Evolutionary conservation across 2,797 vertebrate genomes (phyloP), one percentile per base, ranked within the genome.

Genomic region (Linurgus olivaceus): DNA sequence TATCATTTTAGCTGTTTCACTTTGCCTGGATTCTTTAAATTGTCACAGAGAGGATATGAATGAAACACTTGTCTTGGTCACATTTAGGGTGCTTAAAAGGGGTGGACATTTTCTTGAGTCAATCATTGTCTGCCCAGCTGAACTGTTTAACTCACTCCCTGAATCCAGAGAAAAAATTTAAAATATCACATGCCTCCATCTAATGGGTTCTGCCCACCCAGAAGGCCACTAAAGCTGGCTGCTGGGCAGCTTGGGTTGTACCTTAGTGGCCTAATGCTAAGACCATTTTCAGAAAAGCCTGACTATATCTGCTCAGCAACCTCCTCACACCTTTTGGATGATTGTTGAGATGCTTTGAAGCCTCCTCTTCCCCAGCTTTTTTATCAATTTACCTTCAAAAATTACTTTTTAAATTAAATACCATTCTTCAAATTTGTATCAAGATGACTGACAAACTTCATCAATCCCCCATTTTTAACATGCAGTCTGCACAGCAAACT

Each of bases 81-180:
- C 9, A 18, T n/a, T 67, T 55, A 47, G 12, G 10, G 9, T 6
- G 4, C 4, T 62, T 87, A 70, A 37, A 25, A 17, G 20, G 66
- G 23, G 15, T 33, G 18, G 20, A 2, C 14, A 40, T 29, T 62
- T 75, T 45, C 50, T 72, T 61, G 29, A 16, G 17, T 58, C 37
- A 74, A 2, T 33, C 0, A 0, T 57, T 59, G 40, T 13, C 11
- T 33, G 35, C 18, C 7, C 62, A 57, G 21, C 1, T 81, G 38
- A 65, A 65, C 29, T 52, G 14, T 40, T 80, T 45, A 57, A 50
- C 7, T 84, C 7, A 20, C 4, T 38, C 15, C 3, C 13, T 42
- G 37, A 35, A 63, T 33, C 9, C 44, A 76, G 48, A 79, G 52
- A 44, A 73, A 21, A 31, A 82, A 51, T 4, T 35, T 18, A 42